Conservation (phyloP, 2,113 vertebrate species). For the Nibea albiflora region DNA sequence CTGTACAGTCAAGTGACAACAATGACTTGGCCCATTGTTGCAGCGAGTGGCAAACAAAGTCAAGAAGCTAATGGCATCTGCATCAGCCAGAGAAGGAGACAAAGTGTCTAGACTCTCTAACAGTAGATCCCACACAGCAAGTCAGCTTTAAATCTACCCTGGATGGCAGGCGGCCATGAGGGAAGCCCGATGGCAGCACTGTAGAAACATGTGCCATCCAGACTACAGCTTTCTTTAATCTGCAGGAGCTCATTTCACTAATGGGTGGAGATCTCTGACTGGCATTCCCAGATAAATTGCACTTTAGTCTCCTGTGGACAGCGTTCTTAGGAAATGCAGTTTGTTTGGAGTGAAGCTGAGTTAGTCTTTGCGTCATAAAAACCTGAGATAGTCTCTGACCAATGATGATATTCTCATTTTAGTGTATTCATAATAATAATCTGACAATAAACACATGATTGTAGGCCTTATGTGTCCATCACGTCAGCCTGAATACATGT, state of each 20-base stretch:
- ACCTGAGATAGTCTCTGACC: background rate
- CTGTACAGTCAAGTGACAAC: background rate
- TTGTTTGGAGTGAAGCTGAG: background rate
- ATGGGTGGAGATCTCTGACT: conserved; percentile 57
- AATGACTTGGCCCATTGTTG: background rate
- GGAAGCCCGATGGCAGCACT: conserved; percentile 46
- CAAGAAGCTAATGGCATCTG: conserved; percentile 29
- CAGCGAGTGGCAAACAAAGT: conserved; percentile 34
- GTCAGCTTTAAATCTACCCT: conserved; percentile 42
- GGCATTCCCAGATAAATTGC: conserved; percentile 49
- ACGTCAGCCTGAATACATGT: background rate
- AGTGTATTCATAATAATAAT: background rate
- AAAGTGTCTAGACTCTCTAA: conserved; percentile 24
- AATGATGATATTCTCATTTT: background rate
- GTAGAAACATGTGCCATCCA: conserved; percentile 61
- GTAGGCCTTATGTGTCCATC: background rate
- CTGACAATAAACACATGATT: background rate
- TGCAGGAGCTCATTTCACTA: conserved; percentile 67
- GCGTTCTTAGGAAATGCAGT: background rate
- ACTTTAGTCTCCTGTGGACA: conserved; percentile 1
- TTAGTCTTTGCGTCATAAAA: background rate
- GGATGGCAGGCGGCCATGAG: conserved; percentile 55
- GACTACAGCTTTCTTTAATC: conserved; percentile 35
- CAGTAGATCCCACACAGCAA: conserved; percentile 34
- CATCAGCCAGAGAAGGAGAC: conserved; percentile 20